A percentile compares a stretch with the other conserved stretches of the same genome.
Conservation (phyloP, 2,113 vertebrate species). For the Mastomys coucha region DNA sequence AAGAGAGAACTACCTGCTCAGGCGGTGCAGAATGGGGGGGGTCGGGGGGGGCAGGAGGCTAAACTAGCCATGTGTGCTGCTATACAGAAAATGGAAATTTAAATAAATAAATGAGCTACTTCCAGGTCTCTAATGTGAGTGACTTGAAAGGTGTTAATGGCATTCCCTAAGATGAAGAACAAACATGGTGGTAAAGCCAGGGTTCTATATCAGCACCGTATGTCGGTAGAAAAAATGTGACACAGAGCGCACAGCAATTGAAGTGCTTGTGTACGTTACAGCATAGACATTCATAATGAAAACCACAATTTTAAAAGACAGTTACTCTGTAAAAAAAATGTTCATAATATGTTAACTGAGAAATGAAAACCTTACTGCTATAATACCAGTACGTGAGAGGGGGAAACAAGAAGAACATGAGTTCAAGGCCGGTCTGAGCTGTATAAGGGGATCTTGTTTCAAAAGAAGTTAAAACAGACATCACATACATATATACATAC, state of each 20-base stretch:
- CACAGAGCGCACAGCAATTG: background rate
- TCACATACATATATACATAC: background rate
- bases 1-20: background rate
- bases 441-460: background rate
- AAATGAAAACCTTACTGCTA: background rate
- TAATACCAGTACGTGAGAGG: background rate
- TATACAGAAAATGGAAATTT: background rate
- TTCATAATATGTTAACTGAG: background rate
- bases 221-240: background rate
- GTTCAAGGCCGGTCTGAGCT: background rate
- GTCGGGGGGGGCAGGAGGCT: too few species aligned
- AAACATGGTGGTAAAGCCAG: background rate
- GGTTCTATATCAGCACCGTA: background rate
- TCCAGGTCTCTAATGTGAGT: background rate
- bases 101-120: background rate
- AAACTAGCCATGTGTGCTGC: background rate
- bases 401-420: background rate
- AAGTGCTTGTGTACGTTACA: background rate
- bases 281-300: background rate
- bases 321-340: background rate
- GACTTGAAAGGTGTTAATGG: background rate
- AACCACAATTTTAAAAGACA: background rate
- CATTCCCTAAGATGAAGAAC: background rate
- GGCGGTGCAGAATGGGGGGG: background rate
- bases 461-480: background rate